Evolutionary conservation across 2,113 vertebrate genomes (phyloP).

Genomic region (Stigmatopora argus): DNA sequence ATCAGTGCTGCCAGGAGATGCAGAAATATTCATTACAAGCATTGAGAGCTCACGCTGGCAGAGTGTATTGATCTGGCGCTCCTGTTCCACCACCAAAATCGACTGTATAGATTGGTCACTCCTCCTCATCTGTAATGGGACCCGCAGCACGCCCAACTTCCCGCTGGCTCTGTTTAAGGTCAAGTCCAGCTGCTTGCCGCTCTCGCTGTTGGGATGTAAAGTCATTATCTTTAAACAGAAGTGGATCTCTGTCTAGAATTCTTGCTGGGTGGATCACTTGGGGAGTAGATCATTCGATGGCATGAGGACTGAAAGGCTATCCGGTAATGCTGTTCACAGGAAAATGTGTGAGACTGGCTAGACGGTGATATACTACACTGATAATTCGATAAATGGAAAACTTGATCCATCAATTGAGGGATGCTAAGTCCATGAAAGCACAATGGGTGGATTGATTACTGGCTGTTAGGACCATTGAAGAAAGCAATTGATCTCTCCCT

Average conservation of each 20-base stretch:
- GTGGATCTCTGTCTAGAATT: not conserved
- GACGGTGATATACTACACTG: not conserved
- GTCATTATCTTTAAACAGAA: not conserved
- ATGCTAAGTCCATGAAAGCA: not conserved
- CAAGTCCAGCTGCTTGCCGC: conserved; percentile 4
- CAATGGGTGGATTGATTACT: not conserved
- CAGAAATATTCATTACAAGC: conserved; percentile 59
- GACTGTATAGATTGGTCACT: conserved; percentile 32
- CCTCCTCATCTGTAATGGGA: conserved; percentile 31
- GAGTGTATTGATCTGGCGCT: conserved; percentile 48
- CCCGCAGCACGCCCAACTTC: conserved; percentile 17
- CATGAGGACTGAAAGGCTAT: not conserved
- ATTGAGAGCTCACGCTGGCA: conserved; percentile 44
- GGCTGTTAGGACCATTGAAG: not conserved
- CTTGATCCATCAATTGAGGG: not conserved
- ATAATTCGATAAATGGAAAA: not conserved
- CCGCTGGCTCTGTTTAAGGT: conserved; percentile 41
- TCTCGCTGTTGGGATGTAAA: not conserved
- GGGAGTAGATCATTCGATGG: not conserved
- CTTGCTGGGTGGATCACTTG: not conserved
- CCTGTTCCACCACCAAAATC: conserved; percentile 34
- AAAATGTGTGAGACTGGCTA: not conserved
- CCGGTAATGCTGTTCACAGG: no score
- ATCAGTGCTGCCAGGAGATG: conserved; percentile 31
- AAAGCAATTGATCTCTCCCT: not conserved